Conservation (phyloP, 2,888 invertebrate genomes). For the Spilarctia lutea region DNA sequence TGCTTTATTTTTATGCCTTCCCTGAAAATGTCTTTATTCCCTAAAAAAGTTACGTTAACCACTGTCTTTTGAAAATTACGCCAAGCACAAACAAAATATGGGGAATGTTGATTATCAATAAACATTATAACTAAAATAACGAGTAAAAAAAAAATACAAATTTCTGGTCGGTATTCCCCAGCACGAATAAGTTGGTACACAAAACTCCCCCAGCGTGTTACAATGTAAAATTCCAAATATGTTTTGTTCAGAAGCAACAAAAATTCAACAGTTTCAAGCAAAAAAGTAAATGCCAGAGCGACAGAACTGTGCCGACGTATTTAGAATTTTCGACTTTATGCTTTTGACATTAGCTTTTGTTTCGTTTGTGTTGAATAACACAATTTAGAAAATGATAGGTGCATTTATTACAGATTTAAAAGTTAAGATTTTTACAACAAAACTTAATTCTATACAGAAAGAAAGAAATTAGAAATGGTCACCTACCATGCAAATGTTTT, state of each 20-base stretch:
- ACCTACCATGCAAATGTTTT: background rate
- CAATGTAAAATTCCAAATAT: constrained; percentile 30
- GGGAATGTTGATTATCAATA: background rate
- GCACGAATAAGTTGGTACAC: background rate
- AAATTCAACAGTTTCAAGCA: constrained; percentile 27
- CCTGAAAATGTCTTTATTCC: no score
- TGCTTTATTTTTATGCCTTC: no score
- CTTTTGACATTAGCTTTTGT: fast-evolving
- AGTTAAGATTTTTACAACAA: constrained; percentile 24
- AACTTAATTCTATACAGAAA: background rate
- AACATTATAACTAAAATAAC: background rate
- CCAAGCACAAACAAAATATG: no score
- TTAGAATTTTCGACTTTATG: constrained; percentile 23
- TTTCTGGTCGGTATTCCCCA: background rate
- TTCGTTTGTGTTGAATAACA: constrained; percentile 18
- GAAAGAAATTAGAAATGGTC: background rate
- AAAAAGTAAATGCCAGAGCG: constrained; percentile 29
- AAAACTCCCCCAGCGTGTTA: constrained; percentile 5
- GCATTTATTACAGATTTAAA: constrained; percentile 27
- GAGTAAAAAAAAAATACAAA: background rate
- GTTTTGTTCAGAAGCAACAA: constrained; percentile 25
- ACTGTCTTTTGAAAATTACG: no score
- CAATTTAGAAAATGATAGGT: constrained; percentile 13
- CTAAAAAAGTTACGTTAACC: no score
- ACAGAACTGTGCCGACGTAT: constrained; percentile 20